Conservation (phyloP, 2,888 invertebrate genomes). For the Scaeva pyrastri region DNA sequence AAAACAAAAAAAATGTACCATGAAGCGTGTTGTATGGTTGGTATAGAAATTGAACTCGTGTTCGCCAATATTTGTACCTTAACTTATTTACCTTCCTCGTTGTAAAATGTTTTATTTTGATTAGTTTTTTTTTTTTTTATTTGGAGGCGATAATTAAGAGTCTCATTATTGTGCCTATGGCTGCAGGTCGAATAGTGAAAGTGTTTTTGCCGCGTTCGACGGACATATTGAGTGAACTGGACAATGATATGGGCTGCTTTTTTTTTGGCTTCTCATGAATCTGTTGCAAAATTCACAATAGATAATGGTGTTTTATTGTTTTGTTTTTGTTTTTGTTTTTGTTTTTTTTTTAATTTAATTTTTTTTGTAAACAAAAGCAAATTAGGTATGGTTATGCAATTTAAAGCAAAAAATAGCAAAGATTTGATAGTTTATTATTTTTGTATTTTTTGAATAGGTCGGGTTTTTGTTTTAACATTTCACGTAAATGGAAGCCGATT, state of each 20-base stretch:
- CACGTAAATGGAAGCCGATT: no score
- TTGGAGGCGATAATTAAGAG: slow-evolving; percentile 40
- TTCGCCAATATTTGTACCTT: neutral
- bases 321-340: slow-evolving; percentile 33
- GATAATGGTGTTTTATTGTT: slow-evolving; percentile 12
- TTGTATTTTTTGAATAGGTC: neutral
- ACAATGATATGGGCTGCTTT: slow-evolving; percentile 1
- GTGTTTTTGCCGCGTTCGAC: slow-evolving; percentile 13
- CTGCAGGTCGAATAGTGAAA: slow-evolving; percentile 46
- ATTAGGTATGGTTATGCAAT: slow-evolving; percentile 19
- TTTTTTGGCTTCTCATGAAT: slow-evolving; percentile 39
- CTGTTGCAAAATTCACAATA: slow-evolving; percentile 16
- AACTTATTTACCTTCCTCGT: neutral
- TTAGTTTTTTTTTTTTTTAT: neutral
- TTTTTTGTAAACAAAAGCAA: slow-evolving; percentile 16
- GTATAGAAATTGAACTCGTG: slow-evolving; percentile 17
- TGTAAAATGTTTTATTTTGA: neutral
- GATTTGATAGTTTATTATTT: neutral
- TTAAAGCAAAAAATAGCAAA: neutral
- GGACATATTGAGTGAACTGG: neutral
- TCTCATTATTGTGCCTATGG: slow-evolving; percentile 35
- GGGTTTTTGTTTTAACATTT: neutral
- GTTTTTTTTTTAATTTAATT: neutral
- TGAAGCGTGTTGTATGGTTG: neutral
- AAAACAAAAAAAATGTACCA: neutral